Evolutionary conservation across 2,113 vertebrate species (phyloP).

Genomic region (Camelus dromedarius): DNA sequence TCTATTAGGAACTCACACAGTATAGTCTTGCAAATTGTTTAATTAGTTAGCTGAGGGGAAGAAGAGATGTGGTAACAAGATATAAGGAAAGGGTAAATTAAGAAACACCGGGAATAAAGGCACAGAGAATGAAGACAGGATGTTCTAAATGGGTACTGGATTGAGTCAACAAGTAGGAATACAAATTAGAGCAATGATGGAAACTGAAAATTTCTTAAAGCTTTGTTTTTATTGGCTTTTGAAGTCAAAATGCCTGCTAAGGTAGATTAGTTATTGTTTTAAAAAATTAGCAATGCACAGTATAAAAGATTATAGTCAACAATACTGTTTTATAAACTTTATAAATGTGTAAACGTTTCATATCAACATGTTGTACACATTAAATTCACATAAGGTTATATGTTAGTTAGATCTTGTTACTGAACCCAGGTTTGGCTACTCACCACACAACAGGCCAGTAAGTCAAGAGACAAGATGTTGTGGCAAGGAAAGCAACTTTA

Average conservation of each 20-base stretch:
- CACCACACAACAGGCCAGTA: neutral
- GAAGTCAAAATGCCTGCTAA: neutral
- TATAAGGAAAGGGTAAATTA: neutral
- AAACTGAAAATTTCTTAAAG: neutral
- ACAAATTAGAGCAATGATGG: neutral
- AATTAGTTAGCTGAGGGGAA: neutral
- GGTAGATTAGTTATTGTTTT: neutral
- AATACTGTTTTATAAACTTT: neutral
- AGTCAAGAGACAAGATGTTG: neutral
- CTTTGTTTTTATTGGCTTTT: neutral
- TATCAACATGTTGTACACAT: neutral
- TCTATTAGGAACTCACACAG: neutral
- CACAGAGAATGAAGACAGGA: neutral
- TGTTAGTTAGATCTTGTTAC: neutral
- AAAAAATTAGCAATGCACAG: neutral
- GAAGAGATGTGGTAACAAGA: neutral
- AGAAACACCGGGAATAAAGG: neutral
- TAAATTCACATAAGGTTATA: neutral
- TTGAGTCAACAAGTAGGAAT: neutral
- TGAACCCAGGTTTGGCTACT: neutral
- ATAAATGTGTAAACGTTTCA: neutral
- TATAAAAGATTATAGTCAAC: neutral
- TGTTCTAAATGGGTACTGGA: neutral
- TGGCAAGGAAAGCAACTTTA: no score
- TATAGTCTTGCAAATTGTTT: neutral